Evolutionary conservation across 2,797 vertebrate genomes (phyloP).

Genomic region (Neosilurus mollespiculum): DNA sequence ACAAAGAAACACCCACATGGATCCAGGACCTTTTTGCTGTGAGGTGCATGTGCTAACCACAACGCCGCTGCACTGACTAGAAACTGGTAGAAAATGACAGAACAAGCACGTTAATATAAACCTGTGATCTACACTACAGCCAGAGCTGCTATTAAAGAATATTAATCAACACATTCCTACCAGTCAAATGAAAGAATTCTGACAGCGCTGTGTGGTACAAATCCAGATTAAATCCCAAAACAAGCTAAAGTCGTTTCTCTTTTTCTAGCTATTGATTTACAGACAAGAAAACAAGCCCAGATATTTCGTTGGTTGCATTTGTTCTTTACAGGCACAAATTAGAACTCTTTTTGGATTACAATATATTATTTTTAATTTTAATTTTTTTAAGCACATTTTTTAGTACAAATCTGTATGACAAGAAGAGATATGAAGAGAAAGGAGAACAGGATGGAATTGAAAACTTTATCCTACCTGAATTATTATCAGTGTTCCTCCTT

Average conservation of each 20-base stretch:
- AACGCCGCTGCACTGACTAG: too few species aligned
- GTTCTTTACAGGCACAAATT: neutral
- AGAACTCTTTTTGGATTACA: neutral
- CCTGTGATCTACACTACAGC: neutral
- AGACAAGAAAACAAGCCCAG: neutral
- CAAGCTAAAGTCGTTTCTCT: neutral
- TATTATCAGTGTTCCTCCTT: neutral
- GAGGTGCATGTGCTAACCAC: too few species aligned
- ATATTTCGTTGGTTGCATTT: neutral
- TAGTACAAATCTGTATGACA: neutral
- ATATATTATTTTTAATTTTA: neutral
- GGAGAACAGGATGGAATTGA: neutral
- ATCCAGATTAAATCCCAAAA: neutral
- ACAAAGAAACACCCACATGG: too few species aligned
- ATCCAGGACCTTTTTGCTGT: too few species aligned
- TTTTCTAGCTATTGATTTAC: neutral
- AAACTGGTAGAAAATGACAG: neutral
- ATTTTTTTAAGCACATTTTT: too few species aligned
- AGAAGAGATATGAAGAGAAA: neutral
- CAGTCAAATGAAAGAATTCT: neutral
- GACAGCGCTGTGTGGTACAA: neutral
- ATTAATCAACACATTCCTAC: neutral
- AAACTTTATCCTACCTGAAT: neutral
- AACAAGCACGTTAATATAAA: neutral
- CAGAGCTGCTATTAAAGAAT: neutral